These are phyloP conservation scores for Cryptotermes secundus DNA, from an alignment of 1,140 invertebrate species.

Conservation along the genomic window DNA sequence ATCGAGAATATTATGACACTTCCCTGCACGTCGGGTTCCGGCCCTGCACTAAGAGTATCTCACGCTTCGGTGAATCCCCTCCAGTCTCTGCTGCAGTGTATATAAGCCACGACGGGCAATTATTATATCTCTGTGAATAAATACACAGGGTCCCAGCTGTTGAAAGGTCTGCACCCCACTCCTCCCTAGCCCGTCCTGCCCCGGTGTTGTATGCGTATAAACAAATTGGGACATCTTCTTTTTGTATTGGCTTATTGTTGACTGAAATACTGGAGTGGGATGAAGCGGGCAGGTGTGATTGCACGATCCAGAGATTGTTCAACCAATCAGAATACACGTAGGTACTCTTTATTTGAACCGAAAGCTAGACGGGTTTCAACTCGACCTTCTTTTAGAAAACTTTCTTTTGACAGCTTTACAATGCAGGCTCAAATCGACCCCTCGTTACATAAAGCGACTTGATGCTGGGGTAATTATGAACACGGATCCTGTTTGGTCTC, in stretches of 20 bases:
- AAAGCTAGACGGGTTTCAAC: not conserved
- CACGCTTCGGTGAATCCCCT: not conserved
- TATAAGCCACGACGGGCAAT: not conserved
- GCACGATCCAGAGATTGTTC: conserved; percentile 15
- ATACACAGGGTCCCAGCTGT: conserved; percentile 8
- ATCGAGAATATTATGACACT: not conserved
- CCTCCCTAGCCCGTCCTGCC: not conserved
- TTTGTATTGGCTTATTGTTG: conserved; percentile 9
- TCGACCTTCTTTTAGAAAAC: too few relatives aligned
- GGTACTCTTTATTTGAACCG: conserved; percentile 2
- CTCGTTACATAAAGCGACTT: not conserved
- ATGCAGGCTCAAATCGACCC: not conserved
- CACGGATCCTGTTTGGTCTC: not conserved
- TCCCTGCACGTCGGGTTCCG: not conserved
- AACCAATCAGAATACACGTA: conserved; percentile 1
- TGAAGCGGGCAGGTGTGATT: not conserved
- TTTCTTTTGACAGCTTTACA: not conserved
- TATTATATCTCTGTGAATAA: not conserved
- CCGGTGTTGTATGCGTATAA: conserved; percentile 18
- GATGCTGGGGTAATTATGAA: not conserved
- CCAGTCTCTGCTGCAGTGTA: not conserved
- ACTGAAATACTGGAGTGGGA: not conserved
- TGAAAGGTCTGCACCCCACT: not conserved
- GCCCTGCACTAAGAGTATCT: not conserved
- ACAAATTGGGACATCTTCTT: conserved; percentile 17